These are phyloP conservation scores for Gymnosoma rotundatum DNA, from an alignment of 2,888 invertebrate species.

Conservation along the genomic window DNA sequence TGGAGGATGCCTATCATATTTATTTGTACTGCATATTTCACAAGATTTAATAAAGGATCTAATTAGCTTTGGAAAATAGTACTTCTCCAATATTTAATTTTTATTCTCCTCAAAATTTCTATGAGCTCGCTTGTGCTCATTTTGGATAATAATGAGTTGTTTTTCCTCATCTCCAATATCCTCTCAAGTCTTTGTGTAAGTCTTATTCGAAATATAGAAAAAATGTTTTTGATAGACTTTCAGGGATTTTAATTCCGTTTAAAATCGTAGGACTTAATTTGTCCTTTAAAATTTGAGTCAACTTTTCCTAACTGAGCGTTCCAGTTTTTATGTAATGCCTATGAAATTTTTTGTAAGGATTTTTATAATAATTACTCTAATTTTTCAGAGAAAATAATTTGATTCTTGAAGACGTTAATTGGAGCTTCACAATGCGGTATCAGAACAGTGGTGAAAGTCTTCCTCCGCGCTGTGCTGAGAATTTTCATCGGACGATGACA, in stretches of 20 bases:
- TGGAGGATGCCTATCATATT: conserved; percentile 5
- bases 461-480: background rate
- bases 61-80: background rate
- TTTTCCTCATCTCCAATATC: background rate
- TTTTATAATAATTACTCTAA: background rate
- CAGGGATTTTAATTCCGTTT: background rate
- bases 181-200: background rate
- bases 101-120: too few species aligned
- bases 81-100: background rate
- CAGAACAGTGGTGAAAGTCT: background rate
- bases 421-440: background rate
- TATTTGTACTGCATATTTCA: background rate
- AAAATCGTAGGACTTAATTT: background rate
- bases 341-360: too few species aligned
- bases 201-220: background rate
- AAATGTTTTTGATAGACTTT: background rate
- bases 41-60: background rate
- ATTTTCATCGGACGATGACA: background rate
- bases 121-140: too few species aligned
- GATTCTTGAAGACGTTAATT: background rate
- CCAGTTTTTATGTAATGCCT: too few species aligned
- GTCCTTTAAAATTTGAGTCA: background rate
- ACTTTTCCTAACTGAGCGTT: background rate
- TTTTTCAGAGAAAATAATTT: background rate
- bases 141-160: background rate